These are phyloP conservation scores for Ciconia boyciana DNA, from an alignment of 2,113 vertebrate genomes.

Conservation along the genomic window DNA sequence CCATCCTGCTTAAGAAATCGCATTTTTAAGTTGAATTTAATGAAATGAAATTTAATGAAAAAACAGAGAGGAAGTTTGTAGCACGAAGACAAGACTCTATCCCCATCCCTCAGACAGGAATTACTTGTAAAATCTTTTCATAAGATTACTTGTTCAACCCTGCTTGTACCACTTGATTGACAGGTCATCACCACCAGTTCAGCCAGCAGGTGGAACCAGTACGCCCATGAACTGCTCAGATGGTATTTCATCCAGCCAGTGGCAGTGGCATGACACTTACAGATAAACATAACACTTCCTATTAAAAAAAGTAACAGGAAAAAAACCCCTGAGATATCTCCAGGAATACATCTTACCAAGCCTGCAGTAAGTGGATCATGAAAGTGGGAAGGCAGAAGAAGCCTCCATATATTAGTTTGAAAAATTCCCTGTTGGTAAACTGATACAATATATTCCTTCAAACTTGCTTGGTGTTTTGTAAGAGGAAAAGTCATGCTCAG, in stretches of 20 bases:
- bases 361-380: not conserved
- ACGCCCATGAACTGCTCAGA: not conserved
- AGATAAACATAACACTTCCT: not conserved
- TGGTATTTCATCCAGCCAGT: not conserved
- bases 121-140: not conserved
- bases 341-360: not conserved
- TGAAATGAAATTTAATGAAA: not conserved
- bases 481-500: not conserved
- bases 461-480: not conserved
- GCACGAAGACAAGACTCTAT: not conserved
- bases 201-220: slow-evolving; percentile 47
- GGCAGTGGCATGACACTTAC: not conserved
- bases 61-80: not conserved
- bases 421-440: not conserved
- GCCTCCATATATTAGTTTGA: not conserved
- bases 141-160: not conserved
- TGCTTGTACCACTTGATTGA: not conserved
- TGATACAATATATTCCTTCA: not conserved
- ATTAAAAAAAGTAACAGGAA: not conserved
- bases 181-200: not conserved
- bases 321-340: not conserved
- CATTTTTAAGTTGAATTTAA: not conserved
- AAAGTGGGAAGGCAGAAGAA: not conserved
- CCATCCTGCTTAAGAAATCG: not conserved
- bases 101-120: not conserved